Conservation (phyloP, 1,140 invertebrate species). For the Drosophila seguyi region DNA sequence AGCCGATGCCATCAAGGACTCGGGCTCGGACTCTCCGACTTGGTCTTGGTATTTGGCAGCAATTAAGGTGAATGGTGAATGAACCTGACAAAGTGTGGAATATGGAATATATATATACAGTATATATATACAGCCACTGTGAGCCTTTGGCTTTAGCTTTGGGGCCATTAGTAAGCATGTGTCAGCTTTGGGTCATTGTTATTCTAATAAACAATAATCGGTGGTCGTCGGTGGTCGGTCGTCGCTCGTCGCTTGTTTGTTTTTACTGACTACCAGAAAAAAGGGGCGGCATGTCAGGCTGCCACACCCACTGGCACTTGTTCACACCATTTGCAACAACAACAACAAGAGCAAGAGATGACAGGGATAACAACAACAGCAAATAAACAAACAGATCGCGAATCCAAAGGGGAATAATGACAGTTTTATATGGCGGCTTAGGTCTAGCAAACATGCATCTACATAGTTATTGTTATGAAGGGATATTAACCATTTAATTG, state of each 20-base stretch:
- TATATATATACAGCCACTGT: neutral
- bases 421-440: neutral
- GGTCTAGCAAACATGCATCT: neutral
- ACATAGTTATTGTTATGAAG: neutral
- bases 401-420: conserved; percentile 18
- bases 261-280: conserved; percentile 29
- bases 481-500: neutral
- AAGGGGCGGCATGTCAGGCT: neutral
- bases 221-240: conserved; percentile 21
- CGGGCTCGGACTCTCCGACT: neutral
- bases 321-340: conserved; percentile 33
- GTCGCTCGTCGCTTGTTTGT: conserved; percentile 34
- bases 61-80: conserved; percentile 49
- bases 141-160: conserved; percentile 23
- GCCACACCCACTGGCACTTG: conserved; percentile 39
- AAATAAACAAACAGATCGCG: conserved; percentile 27
- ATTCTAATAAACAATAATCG: conserved; percentile 55
- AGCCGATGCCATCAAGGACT: conserved; percentile 37
- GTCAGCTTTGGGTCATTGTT: conserved; percentile 50
- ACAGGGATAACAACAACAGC: neutral
- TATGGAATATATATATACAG: conserved; percentile 3
- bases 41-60: neutral
- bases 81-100: conserved; percentile 35
- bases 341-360: conserved; percentile 3
- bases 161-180: conserved; percentile 43